These are phyloP conservation scores for Drosophila fulvimacula DNA, from an alignment of 2,888 invertebrate genomes.

Conservation along the genomic window DNA sequence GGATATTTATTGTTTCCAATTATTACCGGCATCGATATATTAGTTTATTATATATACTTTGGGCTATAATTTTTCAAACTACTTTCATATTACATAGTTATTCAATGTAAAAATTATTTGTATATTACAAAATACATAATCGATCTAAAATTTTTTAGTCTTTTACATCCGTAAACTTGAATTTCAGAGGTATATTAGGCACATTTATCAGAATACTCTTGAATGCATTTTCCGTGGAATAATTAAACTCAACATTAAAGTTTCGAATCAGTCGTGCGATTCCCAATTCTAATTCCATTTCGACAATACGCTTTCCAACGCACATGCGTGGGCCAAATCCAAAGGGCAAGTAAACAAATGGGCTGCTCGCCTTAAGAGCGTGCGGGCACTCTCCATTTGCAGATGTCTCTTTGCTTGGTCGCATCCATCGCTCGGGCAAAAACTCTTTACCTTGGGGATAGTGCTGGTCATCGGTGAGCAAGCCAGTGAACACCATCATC, in stretches of 20 bases:
- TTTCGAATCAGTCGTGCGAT: conserved; percentile 83
- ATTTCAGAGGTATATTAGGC: conserved; percentile 83
- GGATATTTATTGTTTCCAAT: neutral
- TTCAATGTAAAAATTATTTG: neutral
- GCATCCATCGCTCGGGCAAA: conserved; percentile 91
- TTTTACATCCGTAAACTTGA: conserved; percentile 81
- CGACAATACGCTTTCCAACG: conserved; percentile 90
- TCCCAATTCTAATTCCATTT: conserved; percentile 88
- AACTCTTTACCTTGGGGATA: conserved; percentile 87
- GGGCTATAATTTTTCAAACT: too few relatives aligned
- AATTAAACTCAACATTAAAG: conserved; percentile 77
- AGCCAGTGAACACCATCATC: conserved; percentile 87
- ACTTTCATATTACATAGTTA: too few relatives aligned
- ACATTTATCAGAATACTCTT: conserved; percentile 76
- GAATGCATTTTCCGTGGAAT: conserved; percentile 77
- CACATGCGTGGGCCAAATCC: conserved; percentile 90
- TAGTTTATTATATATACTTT: too few relatives aligned
- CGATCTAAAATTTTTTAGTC: conserved; percentile 28
- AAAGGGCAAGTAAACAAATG: conserved; percentile 86
- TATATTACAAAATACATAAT: neutral
- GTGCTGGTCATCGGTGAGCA: conserved; percentile 86
- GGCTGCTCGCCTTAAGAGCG: conserved; percentile 85
- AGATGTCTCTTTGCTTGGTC: conserved; percentile 55
- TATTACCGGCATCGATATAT: neutral
- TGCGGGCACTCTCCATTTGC: conserved; percentile 88